Percentiles rank a stretch among this genome's conserved stretches.
phyloP scores from a whole-genome alignment of 2,113 vertebrate species.

The Chunga burmeisteri region DNA sequence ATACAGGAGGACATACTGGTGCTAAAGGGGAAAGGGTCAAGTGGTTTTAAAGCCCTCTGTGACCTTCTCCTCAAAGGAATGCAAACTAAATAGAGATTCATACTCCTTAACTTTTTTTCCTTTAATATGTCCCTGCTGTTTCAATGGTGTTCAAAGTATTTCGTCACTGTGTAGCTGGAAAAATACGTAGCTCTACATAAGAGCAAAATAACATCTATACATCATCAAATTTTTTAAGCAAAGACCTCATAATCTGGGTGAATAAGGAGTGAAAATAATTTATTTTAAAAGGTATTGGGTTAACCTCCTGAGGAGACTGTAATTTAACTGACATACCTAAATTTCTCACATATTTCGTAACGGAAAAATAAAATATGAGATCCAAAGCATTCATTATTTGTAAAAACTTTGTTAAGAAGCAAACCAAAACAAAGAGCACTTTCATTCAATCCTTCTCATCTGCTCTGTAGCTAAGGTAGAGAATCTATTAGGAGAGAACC shows the following conservation, averaged over 20 bases:
- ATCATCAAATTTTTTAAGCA: not conserved
- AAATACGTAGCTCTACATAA: not conserved
- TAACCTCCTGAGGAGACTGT: not conserved
- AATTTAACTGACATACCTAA: not conserved
- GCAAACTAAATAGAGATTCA: not conserved
- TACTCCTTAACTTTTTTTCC: not conserved
- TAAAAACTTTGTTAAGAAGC: not conserved
- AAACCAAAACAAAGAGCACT: not conserved
- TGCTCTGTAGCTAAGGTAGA: not conserved
- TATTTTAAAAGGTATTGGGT: not conserved
- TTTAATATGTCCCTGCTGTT: not conserved
- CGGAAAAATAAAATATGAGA: not conserved
- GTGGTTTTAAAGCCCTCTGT: not conserved
- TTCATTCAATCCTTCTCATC: not conserved
- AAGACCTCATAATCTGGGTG: not conserved
- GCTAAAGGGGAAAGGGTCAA: not conserved
- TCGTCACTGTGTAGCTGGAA: not conserved
- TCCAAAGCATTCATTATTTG: not conserved
- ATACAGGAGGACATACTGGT: not conserved
- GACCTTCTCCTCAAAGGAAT: not conserved
- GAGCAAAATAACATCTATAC: not conserved
- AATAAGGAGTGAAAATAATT: not conserved
- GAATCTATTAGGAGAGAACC: not conserved
- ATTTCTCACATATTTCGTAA: not conserved
- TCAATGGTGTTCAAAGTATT: not conserved